Percentiles rank a stretch among this genome's conserved stretches.
Conservation (phyloP, 1,140 invertebrate genomes). For the Lepidostoma basale region DNA sequence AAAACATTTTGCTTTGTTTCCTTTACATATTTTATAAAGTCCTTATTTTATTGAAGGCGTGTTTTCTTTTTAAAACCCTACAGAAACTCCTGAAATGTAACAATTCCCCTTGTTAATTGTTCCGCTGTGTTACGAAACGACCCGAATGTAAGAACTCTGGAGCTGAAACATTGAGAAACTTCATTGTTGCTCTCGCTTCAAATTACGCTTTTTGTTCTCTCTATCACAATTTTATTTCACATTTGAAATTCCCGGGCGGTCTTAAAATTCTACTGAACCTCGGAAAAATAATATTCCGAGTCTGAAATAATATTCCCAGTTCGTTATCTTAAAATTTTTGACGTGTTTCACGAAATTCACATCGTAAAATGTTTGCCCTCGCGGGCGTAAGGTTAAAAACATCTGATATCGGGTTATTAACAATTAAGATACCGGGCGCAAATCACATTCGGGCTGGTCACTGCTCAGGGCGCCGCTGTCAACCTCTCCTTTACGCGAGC, state of each 20-base stretch:
- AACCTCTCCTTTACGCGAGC: too few species aligned
- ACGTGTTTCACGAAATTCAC: slow-evolving; percentile 29
- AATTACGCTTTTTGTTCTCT: slow-evolving; percentile 21
- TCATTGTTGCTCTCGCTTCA: slow-evolving; percentile 8
- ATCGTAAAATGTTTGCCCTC: slow-evolving; percentile 25
- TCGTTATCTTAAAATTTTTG: slow-evolving; percentile 29
- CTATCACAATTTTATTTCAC: slow-evolving; percentile 20
- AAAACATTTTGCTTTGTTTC: too few species aligned
- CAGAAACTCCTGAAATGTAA: background rate
- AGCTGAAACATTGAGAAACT: slow-evolving; percentile 11
- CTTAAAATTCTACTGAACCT: slow-evolving; percentile 11
- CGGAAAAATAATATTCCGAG: slow-evolving; percentile 26
- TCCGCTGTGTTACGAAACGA: slow-evolving; percentile 11
- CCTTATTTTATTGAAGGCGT: background rate
- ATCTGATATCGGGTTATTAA: slow-evolving; percentile 23
- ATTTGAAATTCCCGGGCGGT: slow-evolving; percentile 19
- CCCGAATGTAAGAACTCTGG: slow-evolving; percentile 6
- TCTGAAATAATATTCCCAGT: slow-evolving; percentile 20
- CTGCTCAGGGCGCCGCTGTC: too few species aligned
- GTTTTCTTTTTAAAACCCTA: background rate
- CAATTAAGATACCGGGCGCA: slow-evolving; percentile 14
- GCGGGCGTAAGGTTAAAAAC: slow-evolving; percentile 15
- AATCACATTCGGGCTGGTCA: background rate
- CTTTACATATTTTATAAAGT: too few species aligned
- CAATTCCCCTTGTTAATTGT: slow-evolving; percentile 15